Base-by-base conservation (phyloP, 2,888 invertebrate species). In the Dastarcus helophoroides region DNA sequence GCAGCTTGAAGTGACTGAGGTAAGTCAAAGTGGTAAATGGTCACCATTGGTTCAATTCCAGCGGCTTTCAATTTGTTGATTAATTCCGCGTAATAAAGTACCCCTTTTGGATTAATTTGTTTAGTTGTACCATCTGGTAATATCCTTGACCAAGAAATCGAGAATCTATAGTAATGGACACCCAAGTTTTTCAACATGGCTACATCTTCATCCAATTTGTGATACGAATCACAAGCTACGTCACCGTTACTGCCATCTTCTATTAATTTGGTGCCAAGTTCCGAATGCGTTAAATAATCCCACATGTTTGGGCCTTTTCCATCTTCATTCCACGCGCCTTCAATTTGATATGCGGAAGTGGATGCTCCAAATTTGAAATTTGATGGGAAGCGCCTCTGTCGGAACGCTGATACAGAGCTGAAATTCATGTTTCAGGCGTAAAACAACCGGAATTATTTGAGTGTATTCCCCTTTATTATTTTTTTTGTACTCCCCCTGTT, bases 101-200 rank as follows among this genome's bases (percentile, higher is more conserved):
- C 58, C 2, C 77, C 81, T 2, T 61, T 62, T 41, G 65, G 48
- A 47, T 76, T 81, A 7, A 74, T 54, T n/a, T 59, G 53, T 26
- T 68, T 62, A 4, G 25, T 7, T n/a, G 14, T 22, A 4, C 39
- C 73, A 13, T 63, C 67, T 0, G 79, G 74, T 27, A 78, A 49
- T 12, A 80, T 60, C 13, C 79, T 60, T 0, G 73, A 53, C 79
- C 80, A 80, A 1, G 74, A 67, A 34, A 73, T 63, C 3, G 73
- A 73, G 45, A 73, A 71, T 24, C 73, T 57, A 28, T 42, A 42
- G 15, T 26, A 34, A 8, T 39, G 14, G 2, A 39, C 42, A 8
- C 40, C 42, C 2, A 41, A 29, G 16, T 39, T 14, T 13, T 42
- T 40, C 3, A 42, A 22, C 36, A 41, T 33, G 8, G 30, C 27